phyloP scores from a whole-genome alignment of 2,888 invertebrate species.

The Acleris emargana region DNA sequence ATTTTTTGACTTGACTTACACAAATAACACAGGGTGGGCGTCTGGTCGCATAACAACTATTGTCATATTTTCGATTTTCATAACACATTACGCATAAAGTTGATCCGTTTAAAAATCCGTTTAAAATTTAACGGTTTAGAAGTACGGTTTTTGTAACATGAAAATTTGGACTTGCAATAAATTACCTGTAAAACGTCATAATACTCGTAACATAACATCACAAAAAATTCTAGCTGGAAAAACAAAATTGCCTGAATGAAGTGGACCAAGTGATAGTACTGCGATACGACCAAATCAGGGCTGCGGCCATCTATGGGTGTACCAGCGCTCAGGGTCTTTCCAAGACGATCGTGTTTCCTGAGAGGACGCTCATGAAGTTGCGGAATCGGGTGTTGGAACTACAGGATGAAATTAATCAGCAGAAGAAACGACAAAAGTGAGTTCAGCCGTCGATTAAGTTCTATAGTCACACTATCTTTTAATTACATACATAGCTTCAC shows the following conservation, averaged over 20 bases:
- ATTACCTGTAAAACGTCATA: neutral
- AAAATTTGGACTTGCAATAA: neutral
- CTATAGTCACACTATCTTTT: neutral
- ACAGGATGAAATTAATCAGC: slow-evolving; percentile 85
- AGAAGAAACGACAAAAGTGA: slow-evolving; percentile 85
- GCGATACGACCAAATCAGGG: slow-evolving; percentile 87
- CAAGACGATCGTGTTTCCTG: slow-evolving; percentile 86
- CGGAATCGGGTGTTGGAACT: slow-evolving; percentile 86
- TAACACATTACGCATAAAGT: too few relatives aligned
- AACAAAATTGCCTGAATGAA: slow-evolving; percentile 91
- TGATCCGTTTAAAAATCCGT: too few relatives aligned
- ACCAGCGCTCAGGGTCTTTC: slow-evolving; percentile 67
- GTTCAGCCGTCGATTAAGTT: neutral
- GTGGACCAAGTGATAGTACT: slow-evolving; percentile 88
- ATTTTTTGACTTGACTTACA: too few relatives aligned
- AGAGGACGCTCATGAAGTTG: slow-evolving; percentile 80
- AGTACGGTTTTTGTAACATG: too few relatives aligned
- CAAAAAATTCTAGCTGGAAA: slow-evolving; percentile 81
- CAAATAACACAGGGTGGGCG: too few relatives aligned
- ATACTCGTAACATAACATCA: neutral
- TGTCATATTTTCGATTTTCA: too few relatives aligned
- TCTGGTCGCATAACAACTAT: too few relatives aligned
- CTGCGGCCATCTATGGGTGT: slow-evolving; percentile 71
- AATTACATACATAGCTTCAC: too few relatives aligned
- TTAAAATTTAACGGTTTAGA: too few relatives aligned